phyloP scores from a whole-genome alignment of 1,140 invertebrate species.

The Micrasema minimum region DNA sequence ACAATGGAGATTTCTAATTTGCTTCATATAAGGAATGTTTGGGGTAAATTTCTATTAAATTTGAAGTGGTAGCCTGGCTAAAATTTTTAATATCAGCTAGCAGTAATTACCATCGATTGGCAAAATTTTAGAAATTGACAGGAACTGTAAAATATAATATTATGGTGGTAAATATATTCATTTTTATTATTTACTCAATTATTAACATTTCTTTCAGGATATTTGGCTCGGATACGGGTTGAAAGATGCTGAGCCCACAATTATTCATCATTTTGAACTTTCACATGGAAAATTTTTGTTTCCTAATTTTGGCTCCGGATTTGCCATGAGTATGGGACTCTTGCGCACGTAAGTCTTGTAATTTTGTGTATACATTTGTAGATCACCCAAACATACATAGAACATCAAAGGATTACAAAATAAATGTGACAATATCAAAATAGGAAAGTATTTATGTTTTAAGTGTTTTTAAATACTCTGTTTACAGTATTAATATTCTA shows the following conservation, averaged over 20 bases:
- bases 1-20: no score
- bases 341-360: slow-evolving; percentile 77
- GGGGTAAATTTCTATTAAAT: no score
- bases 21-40: no score
- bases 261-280: slow-evolving; percentile 89
- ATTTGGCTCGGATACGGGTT: slow-evolving; percentile 77
- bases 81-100: no score
- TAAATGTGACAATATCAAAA: neutral
- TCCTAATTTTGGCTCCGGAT: slow-evolving; percentile 83
- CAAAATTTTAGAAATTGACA: no score
- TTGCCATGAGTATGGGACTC: slow-evolving; percentile 76
- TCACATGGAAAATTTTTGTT: slow-evolving; percentile 74
- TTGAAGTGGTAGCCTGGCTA: no score
- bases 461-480: neutral
- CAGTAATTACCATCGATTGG: no score
- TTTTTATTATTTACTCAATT: no score
- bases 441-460: neutral
- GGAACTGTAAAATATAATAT: no score
- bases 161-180: no score
- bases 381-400: neutral
- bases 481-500: slow-evolving; percentile 7
- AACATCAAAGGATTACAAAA: neutral
- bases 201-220: slow-evolving; percentile 35
- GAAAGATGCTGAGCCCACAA: slow-evolving; percentile 81
- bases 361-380: neutral